phyloP scores from a whole-genome alignment of 2,113 vertebrate species.

The Rallus limicola region DNA sequence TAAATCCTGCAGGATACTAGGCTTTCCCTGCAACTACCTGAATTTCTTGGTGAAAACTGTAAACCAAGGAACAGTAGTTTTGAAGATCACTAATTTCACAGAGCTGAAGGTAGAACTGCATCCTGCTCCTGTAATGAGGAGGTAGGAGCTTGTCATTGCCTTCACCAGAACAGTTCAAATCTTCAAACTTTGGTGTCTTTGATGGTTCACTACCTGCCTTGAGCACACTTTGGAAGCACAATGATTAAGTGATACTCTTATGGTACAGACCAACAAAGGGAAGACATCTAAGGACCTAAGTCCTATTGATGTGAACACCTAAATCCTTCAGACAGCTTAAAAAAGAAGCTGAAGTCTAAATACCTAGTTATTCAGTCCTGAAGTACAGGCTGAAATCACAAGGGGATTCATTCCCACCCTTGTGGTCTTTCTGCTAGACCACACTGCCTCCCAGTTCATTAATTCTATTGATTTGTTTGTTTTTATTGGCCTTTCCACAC shows the following conservation, averaged over 20 bases:
- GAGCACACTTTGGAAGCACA: neutral
- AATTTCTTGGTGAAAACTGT: neutral
- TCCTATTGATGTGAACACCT: constrained; percentile 39
- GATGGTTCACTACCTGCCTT: constrained; percentile 16
- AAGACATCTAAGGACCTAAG: constrained; percentile 9
- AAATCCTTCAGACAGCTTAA: constrained; percentile 45
- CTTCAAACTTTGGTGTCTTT: neutral
- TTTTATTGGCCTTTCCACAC: constrained; percentile 48
- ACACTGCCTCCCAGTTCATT: constrained; percentile 37
- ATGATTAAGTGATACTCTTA: constrained; percentile 17
- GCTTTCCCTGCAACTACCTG: neutral
- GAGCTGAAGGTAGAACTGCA: neutral
- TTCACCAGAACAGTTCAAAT: neutral
- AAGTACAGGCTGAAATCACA: neutral
- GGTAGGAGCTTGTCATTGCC: neutral
- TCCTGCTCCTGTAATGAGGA: neutral
- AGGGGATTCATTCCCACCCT: neutral
- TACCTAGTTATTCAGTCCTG: neutral
- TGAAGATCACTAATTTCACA: neutral
- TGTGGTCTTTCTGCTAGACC: constrained; percentile 23
- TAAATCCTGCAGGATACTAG: neutral
- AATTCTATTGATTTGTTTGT: constrained; percentile 63
- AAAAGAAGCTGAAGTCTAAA: constrained; percentile 38
- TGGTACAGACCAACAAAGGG: neutral
- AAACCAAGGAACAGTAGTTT: neutral